A percentile compares a stretch with the other conserved stretches of the same genome.
Conservation (phyloP, 1,140 invertebrate genomes). For the Drosophila melanogaster region Release_6_plus_ISO1_MT NT_033779.5:13869001-13869500, state of each 20-base stretch:
- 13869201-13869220: slow-evolving; percentile 58
- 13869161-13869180: slow-evolving; percentile 4
- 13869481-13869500: slow-evolving; percentile 46
- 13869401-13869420: slow-evolving; percentile 60
- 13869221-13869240: background rate
- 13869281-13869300: background rate
- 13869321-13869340: slow-evolving; percentile 81
- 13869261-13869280: slow-evolving; percentile 29
- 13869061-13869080: slow-evolving; percentile 56
- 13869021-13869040: slow-evolving; percentile 78
- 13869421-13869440: slow-evolving; percentile 33
- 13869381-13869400: slow-evolving; percentile 65
- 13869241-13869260: slow-evolving; percentile 6
- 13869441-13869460: slow-evolving; percentile 38
- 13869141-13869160: slow-evolving; percentile 9
- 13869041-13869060: slow-evolving; percentile 62
- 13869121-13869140: slow-evolving; percentile 36
- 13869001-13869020: slow-evolving; percentile 72
- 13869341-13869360: slow-evolving; percentile 62
- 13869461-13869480: slow-evolving; percentile 39
- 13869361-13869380: slow-evolving; percentile 78
- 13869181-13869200: slow-evolving; percentile 61
- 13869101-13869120: slow-evolving; percentile 44
- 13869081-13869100: slow-evolving; percentile 80
- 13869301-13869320: slow-evolving; percentile 77